These are phyloP conservation scores for Athalia circularis DNA, from an alignment of 2,888 invertebrate species.

Conservation along the genomic window DNA sequence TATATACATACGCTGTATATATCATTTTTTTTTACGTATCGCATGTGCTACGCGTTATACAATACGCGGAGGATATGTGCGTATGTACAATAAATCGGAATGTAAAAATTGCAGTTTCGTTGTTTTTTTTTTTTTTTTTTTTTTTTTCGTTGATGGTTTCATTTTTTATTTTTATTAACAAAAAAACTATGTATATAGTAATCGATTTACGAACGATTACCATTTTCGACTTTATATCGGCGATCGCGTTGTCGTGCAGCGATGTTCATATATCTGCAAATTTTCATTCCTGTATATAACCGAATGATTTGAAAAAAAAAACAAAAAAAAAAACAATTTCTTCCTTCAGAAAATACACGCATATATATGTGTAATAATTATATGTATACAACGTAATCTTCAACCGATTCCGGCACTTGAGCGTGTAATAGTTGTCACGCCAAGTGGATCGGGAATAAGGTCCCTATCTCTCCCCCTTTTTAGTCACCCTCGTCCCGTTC, in stretches of 20 bases:
- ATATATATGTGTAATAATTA: background rate
- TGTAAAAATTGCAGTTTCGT: background rate
- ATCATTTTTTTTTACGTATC: background rate
- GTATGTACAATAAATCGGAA: background rate
- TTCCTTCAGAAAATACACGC: background rate
- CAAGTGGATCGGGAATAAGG: conserved; percentile 28
- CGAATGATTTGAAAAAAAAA: background rate
- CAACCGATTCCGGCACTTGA: conserved; percentile 59
- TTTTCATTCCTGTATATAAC: too few species aligned
- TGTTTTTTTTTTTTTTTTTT: background rate
- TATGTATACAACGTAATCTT: conserved; percentile 16
- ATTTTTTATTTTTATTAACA: background rate
- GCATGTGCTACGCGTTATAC: background rate
- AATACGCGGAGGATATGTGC: background rate
- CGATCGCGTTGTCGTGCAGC: background rate
- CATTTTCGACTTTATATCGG: too few species aligned
- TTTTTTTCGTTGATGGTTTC: background rate
- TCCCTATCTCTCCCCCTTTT: too few species aligned
- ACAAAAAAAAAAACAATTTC: background rate
- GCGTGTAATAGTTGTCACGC: conserved; percentile 68
- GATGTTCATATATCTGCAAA: background rate
- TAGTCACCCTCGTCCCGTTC: background rate
- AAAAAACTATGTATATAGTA: background rate
- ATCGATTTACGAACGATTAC: background rate
- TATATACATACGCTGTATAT: background rate